A percentile compares a stretch with the other conserved stretches of the same genome.
These are phyloP conservation scores for Bergia sp. DNA, from an alignment of 92 coral and sea anemone genomes.

Conservation along the genomic window DNA sequence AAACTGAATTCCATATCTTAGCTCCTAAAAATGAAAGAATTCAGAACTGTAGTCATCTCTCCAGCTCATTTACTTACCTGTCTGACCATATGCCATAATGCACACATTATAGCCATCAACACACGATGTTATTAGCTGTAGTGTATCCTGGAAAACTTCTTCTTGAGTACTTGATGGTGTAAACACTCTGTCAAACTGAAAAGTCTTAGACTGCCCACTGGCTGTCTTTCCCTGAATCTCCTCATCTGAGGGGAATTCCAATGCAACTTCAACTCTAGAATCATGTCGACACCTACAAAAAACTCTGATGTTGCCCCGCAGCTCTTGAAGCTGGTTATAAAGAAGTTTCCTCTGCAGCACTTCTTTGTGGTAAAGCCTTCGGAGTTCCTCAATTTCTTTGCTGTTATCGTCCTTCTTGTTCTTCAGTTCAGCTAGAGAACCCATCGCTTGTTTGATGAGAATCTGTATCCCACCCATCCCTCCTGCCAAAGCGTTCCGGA, in stretches of 20 bases:
- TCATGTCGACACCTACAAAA: conserved; percentile 84
- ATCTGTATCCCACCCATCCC: conserved; percentile 39
- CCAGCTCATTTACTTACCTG: conserved; percentile 54
- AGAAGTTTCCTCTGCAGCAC: conserved; percentile 80
- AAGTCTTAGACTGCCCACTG: conserved; percentile 65
- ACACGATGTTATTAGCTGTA: conserved; percentile 80
- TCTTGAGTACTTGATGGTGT: conserved; percentile 76
- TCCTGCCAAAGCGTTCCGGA: conserved; percentile 39
- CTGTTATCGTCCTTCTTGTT: conserved; percentile 21
- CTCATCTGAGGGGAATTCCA: conserved; percentile 70
- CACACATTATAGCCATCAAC: conserved; percentile 93
- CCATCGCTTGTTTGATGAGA: conserved; percentile 42
- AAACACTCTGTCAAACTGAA: conserved; percentile 79
- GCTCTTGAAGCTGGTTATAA: conserved; percentile 81
- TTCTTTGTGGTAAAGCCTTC: conserved; percentile 75
- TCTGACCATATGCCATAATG: conserved; percentile 89
- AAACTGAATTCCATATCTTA: too few species aligned
- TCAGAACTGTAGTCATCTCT: too few species aligned
- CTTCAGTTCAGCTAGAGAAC: conserved; percentile 35
- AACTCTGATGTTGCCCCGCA: conserved; percentile 83
- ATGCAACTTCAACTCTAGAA: conserved; percentile 55
- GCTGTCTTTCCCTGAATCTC: conserved; percentile 62
- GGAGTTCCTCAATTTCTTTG: conserved; percentile 66
- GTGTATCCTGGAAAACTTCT: conserved; percentile 78
- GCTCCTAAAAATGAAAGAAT: too few species aligned